Conservation (phyloP, 2,888 invertebrate species). For the Itoplectis maculator region DNA sequence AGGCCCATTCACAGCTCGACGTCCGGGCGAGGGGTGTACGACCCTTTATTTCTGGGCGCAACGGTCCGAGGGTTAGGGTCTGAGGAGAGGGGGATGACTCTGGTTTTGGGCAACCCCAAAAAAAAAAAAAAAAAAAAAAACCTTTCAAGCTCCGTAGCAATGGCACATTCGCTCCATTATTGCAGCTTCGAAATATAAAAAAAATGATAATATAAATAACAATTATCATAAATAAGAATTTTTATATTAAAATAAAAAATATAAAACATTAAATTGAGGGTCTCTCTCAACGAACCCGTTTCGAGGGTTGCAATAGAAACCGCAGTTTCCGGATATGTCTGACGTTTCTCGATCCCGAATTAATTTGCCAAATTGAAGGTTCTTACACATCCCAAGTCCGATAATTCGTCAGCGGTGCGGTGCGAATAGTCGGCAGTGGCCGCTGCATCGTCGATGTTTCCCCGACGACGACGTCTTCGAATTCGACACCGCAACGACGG, state of each 20-base stretch:
- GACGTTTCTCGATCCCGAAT: constrained; percentile 72
- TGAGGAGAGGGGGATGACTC: constrained; percentile 61
- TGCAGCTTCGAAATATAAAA: neutral
- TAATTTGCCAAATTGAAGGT: constrained; percentile 84
- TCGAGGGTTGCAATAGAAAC: neutral
- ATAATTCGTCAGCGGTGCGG: constrained; percentile 81
- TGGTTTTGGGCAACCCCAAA: neutral
- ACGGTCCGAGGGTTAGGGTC: constrained; percentile 62
- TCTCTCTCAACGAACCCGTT: no score
- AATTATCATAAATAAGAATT: neutral
- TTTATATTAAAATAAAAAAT: no score
- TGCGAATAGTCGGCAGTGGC: constrained; percentile 46
- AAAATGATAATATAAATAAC: neutral
- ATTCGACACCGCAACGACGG: no score
- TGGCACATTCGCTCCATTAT: constrained; percentile 49
- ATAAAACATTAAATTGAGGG: no score
- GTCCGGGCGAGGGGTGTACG: constrained; percentile 55
- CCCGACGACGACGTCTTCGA: neutral
- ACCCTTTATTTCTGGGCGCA: no score
- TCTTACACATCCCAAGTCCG: constrained; percentile 83
- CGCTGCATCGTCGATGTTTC: no score
- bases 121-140: no score
- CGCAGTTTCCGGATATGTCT: constrained; percentile 10
- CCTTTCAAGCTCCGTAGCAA: constrained; percentile 49
- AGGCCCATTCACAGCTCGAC: constrained; percentile 20